Percentiles rank a stretch among this genome's conserved stretches.
These are phyloP conservation scores for Clinocottus analis DNA, from an alignment of 2,113 vertebrate species.

Conservation along the genomic window DNA sequence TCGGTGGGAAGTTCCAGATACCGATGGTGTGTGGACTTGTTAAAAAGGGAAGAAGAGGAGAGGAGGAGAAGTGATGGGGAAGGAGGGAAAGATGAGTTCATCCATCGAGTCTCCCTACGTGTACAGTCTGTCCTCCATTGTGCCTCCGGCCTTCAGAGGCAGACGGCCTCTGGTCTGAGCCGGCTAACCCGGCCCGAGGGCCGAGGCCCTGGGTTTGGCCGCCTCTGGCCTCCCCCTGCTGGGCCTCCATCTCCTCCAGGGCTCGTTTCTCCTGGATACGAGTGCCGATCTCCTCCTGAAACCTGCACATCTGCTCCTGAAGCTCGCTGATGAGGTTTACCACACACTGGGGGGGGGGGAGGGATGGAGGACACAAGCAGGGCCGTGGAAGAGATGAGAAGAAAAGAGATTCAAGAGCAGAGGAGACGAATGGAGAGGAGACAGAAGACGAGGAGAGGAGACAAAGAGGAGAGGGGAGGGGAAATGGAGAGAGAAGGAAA, in stretches of 20 bases:
- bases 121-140: slow-evolving; percentile 88
- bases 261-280: slow-evolving; percentile 93
- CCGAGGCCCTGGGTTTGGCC: slow-evolving; percentile 59
- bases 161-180: slow-evolving; percentile 58
- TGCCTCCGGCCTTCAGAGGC: slow-evolving; percentile 64
- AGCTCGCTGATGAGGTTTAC: slow-evolving; percentile 99
- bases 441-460: not conserved
- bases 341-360: slow-evolving; percentile 88
- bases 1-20: slow-evolving; percentile 62
- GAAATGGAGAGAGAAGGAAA: not conserved
- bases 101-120: slow-evolving; percentile 90
- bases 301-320: slow-evolving; percentile 98
- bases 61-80: slow-evolving; percentile 49
- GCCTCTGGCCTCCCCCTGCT: slow-evolving; percentile 72
- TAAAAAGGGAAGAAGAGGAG: slow-evolving; percentile 56
- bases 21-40: slow-evolving; percentile 57
- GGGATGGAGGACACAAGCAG: slow-evolving; percentile 24
- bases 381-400: slow-evolving; percentile 37
- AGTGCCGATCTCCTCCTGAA: slow-evolving; percentile 96
- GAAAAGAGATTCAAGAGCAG: not conserved
- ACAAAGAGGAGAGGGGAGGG: not conserved
- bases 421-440: not conserved
- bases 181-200: slow-evolving; percentile 52
- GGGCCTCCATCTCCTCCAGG: slow-evolving; percentile 82
- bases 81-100: slow-evolving; percentile 65